Evolutionary conservation across 1,140 invertebrate species (phyloP).

Genomic region (Drosophila pseudoananassae): DNA sequence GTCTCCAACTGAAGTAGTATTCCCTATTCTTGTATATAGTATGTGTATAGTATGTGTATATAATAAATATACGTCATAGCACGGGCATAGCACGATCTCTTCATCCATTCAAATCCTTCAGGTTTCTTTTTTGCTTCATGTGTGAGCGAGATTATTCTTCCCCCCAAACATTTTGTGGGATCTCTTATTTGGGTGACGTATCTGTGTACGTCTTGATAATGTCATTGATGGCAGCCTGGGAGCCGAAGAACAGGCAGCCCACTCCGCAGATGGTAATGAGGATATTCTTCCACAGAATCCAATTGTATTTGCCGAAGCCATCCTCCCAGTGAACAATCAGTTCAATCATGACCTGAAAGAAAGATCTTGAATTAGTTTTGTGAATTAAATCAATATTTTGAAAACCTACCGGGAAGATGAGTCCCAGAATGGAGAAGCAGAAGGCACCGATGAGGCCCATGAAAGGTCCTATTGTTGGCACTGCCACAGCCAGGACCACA

Average conservation of each 20-base stretch:
- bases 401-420: slow-evolving; percentile 91
- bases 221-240: slow-evolving; percentile 89
- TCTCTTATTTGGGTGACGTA: slow-evolving; percentile 36
- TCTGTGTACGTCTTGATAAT: slow-evolving; percentile 86
- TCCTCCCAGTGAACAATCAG: slow-evolving; percentile 85
- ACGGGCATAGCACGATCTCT: slow-evolving; percentile 52
- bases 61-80: slow-evolving; percentile 64
- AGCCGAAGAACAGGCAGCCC: slow-evolving; percentile 91
- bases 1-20: slow-evolving; percentile 35
- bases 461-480: slow-evolving; percentile 95
- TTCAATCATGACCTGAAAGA: slow-evolving; percentile 69
- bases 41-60: slow-evolving; percentile 48
- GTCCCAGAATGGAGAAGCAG: slow-evolving; percentile 95
- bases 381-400: background rate
- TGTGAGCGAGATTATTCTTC: slow-evolving; percentile 29
- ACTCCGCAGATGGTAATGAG: slow-evolving; percentile 90
- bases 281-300: slow-evolving; percentile 92
- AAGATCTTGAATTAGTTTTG: background rate
- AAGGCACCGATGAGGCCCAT: slow-evolving; percentile 97
- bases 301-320: slow-evolving; percentile 89
- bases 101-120: slow-evolving; percentile 4
- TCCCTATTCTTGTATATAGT: slow-evolving; percentile 22
- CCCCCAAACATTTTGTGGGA: background rate
- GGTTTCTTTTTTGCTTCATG: slow-evolving; percentile 1
- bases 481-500: slow-evolving; percentile 92